Conservation (phyloP, 2,797 vertebrate species). For the Enteromius treurensis region DNA sequence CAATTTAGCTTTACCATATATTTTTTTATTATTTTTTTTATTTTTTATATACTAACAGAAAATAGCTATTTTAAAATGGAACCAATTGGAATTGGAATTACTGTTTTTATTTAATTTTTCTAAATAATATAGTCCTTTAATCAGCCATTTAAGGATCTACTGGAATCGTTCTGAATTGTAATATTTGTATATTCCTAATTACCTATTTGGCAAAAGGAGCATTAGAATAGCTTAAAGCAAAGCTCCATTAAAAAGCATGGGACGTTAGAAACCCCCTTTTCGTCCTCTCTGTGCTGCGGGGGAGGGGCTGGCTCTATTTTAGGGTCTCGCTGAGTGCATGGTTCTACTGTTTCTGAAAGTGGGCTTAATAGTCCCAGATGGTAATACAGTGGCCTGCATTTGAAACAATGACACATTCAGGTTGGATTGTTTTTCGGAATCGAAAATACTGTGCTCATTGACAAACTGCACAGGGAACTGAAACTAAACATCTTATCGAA, state of each 20-base stretch:
- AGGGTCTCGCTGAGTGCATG: conserved; percentile 71
- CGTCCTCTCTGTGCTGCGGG: conserved; percentile 33
- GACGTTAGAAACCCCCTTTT: conserved; percentile 37
- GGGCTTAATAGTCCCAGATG: conserved; percentile 83
- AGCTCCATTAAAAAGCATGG: conserved; percentile 1
- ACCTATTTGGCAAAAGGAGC: background rate
- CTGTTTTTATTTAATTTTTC: background rate
- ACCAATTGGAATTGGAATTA: background rate
- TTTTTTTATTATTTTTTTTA: no score
- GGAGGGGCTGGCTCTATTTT: conserved; percentile 73
- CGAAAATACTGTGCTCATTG: conserved; percentile 62
- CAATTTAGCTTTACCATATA: background rate
- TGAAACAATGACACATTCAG: conserved; percentile 84
- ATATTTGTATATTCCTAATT: background rate
- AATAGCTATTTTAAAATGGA: background rate
- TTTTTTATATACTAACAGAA: background rate
- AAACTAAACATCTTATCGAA: conserved; percentile 48
- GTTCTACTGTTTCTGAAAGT: conserved; percentile 81
- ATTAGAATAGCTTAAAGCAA: background rate
- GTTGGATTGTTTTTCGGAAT: conserved; percentile 71
- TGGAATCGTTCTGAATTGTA: background rate
- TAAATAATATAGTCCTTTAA: background rate
- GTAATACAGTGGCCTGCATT: conserved; percentile 78
- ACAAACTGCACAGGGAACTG: conserved; percentile 67
- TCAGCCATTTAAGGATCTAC: background rate